These are phyloP conservation scores for Plebejus anna DNA, from an alignment of 2,888 invertebrate genomes.

Conservation along the genomic window DNA sequence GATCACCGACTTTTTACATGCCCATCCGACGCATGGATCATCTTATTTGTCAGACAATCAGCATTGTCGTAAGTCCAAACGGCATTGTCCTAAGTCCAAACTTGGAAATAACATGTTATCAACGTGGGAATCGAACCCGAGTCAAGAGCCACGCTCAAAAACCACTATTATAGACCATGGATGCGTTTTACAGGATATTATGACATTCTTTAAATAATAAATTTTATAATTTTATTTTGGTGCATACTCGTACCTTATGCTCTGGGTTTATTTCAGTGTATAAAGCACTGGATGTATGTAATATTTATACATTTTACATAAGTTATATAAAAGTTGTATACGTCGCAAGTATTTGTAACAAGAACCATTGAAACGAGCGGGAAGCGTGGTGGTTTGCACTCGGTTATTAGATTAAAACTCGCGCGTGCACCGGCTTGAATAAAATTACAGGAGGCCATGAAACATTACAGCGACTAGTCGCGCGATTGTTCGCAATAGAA, in stretches of 20 bases:
- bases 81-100: too few species aligned
- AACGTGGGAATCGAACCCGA: too few species aligned
- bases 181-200: too few species aligned
- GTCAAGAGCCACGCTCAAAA: too few species aligned
- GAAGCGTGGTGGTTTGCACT: conserved; percentile 15
- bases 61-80: too few species aligned
- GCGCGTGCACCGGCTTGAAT: conserved; percentile 15
- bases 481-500: not conserved
- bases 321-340: not conserved
- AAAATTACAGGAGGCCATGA: conserved; percentile 6
- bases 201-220: not conserved
- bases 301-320: not conserved
- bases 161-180: too few species aligned
- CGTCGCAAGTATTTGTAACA: conserved; percentile 12
- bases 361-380: conserved; percentile 10
- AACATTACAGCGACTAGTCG: not conserved
- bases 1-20: too few species aligned
- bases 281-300: not conserved
- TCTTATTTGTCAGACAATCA: too few species aligned
- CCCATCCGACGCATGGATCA: too few species aligned
- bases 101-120: too few species aligned
- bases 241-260: not conserved
- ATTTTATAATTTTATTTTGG: not conserved
- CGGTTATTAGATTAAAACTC: conserved; percentile 25
- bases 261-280: not conserved